A percentile compares a stretch with the other conserved stretches of the same genome.
Conservation (phyloP, 2,113 vertebrate genomes). For the Gallinago jamesoni region DNA sequence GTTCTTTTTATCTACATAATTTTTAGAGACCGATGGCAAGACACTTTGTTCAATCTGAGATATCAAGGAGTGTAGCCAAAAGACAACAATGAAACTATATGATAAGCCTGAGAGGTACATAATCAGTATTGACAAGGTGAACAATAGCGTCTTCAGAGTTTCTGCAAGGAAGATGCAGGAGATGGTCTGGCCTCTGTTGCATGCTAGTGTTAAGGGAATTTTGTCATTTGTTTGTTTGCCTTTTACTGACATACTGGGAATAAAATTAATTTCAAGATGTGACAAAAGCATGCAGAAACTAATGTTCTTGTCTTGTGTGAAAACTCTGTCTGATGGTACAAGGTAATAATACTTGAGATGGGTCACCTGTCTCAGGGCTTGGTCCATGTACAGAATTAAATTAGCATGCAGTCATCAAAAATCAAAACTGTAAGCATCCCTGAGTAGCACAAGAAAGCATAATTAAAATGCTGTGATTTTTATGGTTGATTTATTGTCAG, state of each 20-base stretch:
- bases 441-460: background rate
- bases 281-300: background rate
- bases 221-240: background rate
- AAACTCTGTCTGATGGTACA: background rate
- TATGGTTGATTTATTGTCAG: background rate
- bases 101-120: background rate
- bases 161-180: background rate
- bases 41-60: background rate
- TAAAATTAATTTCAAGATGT: background rate
- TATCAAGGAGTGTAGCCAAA: background rate
- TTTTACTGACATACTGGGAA: background rate
- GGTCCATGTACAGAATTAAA: background rate
- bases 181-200: background rate
- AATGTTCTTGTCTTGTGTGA: background rate
- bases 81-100: background rate
- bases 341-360: background rate
- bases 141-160: background rate
- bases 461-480: background rate
- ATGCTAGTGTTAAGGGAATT: background rate
- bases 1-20: background rate
- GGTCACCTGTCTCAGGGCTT: background rate
- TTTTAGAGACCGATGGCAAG: background rate
- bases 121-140: background rate
- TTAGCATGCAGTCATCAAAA: background rate
- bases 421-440: background rate